phyloP scores from a whole-genome alignment of 2,113 vertebrate genomes.

The Zosterops japonicus region DNA sequence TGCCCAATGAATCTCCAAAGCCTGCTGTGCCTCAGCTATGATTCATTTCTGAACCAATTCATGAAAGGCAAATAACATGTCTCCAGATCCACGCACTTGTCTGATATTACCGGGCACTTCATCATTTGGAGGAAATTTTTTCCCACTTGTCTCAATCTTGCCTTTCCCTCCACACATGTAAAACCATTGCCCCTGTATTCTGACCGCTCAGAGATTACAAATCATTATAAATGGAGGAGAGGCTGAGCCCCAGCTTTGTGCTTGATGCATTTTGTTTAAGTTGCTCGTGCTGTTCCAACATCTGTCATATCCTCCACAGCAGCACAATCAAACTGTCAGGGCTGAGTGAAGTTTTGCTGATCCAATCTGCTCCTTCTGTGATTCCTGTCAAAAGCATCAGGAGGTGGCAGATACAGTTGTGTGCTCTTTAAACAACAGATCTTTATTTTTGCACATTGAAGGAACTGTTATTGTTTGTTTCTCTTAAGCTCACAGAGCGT shows the following conservation, averaged over 20 bases:
- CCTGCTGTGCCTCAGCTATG: not conserved
- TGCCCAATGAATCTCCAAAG: not conserved
- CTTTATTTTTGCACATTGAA: conserved; percentile 24
- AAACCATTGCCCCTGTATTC: not conserved
- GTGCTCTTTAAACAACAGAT: conserved; percentile 45
- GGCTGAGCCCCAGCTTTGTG: not conserved
- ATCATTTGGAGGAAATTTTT: conserved; percentile 17
- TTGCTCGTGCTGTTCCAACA: conserved; percentile 34
- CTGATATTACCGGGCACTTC: conserved; percentile 3
- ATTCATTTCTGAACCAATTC: conserved; percentile 42
- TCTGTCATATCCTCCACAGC: conserved; percentile 56
- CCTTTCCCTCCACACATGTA: not conserved
- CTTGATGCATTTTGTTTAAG: conserved; percentile 28
- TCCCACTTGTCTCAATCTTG: not conserved
- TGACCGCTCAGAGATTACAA: conserved; percentile 4
- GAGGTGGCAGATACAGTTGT: conserved; percentile 53
- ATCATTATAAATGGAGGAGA: not conserved
- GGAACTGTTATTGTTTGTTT: conserved; percentile 18
- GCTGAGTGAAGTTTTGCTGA: conserved; percentile 57
- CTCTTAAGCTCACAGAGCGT: not conserved
- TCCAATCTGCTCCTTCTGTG: conserved; percentile 41
- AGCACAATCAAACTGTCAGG: conserved; percentile 58
- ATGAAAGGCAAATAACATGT: conserved; percentile 17
- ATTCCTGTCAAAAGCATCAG: conserved; percentile 46
- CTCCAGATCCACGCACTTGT: not conserved